Base-by-base conservation (phyloP, 1,140 invertebrate genomes). In the Teleogryllus occipitalis region DNA sequence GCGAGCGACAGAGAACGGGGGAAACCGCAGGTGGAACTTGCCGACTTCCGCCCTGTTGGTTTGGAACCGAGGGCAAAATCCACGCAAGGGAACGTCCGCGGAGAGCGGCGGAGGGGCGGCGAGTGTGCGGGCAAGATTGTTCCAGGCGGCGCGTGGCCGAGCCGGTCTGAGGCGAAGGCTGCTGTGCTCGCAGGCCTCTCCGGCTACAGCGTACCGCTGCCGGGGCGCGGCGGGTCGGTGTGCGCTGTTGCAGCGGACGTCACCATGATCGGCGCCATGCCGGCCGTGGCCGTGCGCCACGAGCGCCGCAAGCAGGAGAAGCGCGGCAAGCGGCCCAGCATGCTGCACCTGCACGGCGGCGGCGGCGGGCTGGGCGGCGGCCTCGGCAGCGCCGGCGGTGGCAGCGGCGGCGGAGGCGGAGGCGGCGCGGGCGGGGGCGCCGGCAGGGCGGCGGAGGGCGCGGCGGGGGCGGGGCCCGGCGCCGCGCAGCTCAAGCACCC, bases 251-350 rank as follows among this genome's bases (percentile, higher is more conserved):
- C 47, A 14, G 22, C 80, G 78, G 82, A 83, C 78, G 83, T 82
- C 82, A 92, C 89, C 85, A 95, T 95, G 93, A 94, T 95, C 83
- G 93, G 93, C 82, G 93, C 93, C 77, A 95, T 94, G 93, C 93
- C 93, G 86, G 93, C 93, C 81, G 93, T 95, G 85, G 93, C 93
- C 21, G 93, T 95, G 49, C 91, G 93, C 84, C 93, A 94, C 86
- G 93, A 94, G 85, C 88, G 93, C 81, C 88, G 92, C 77, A 91
- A 93, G 82, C 90, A 91, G 82, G 92, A 94, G 83, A 94, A 93
- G 87, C 87, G 91, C 77, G 85, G 85, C 82, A 83, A 89, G 84
- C 87, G 92, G 81, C 92, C 92, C 8, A 92, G 90, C 83, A 91
- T 93, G 85, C 88, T 93, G 81, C 92, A 92, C 84, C 87, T 93